Conservation (phyloP, 2,797 vertebrate genomes). For the Helostoma temminkii region DNA sequence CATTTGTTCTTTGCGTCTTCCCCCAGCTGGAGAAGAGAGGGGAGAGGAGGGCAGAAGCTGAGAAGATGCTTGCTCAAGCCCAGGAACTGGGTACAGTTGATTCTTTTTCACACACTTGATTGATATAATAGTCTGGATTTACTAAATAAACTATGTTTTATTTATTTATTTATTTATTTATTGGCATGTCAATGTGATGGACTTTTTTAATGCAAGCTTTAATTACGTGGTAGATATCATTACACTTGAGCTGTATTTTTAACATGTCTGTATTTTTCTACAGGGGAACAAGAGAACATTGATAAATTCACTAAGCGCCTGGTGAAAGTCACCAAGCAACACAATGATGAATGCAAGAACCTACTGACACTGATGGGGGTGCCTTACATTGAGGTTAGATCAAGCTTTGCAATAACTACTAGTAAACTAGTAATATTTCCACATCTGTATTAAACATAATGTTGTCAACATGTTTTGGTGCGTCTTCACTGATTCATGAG, state of each 20-base stretch:
- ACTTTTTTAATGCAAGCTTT: neutral
- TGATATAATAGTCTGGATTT: neutral
- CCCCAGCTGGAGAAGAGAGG: conserved; percentile 88
- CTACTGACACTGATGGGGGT: conserved; percentile 94
- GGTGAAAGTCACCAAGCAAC: conserved; percentile 96
- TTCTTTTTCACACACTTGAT: conserved; percentile 4
- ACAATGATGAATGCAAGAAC: conserved; percentile 94
- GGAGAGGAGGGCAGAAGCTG: conserved; percentile 92
- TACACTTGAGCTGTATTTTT: too few species aligned
- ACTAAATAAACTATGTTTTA: neutral
- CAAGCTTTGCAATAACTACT: too few species aligned
- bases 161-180: neutral
- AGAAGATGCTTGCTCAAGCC: conserved; percentile 92
- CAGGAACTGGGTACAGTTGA: conserved; percentile 86
- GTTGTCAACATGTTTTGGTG: too few species aligned
- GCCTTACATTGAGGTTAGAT: conserved; percentile 89
- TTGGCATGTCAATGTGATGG: too few species aligned
- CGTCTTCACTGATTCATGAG: too few species aligned
- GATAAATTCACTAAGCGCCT: conserved; percentile 96
- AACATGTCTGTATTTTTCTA: neutral
- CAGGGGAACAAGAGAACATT: conserved; percentile 89
- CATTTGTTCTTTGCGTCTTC: conserved; percentile 2
- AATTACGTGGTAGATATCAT: too few species aligned
- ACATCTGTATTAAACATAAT: too few species aligned
- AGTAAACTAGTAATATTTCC: too few species aligned